Conservation (phyloP, 2,113 vertebrate species). For the Nothoprocta pentlandii region DNA sequence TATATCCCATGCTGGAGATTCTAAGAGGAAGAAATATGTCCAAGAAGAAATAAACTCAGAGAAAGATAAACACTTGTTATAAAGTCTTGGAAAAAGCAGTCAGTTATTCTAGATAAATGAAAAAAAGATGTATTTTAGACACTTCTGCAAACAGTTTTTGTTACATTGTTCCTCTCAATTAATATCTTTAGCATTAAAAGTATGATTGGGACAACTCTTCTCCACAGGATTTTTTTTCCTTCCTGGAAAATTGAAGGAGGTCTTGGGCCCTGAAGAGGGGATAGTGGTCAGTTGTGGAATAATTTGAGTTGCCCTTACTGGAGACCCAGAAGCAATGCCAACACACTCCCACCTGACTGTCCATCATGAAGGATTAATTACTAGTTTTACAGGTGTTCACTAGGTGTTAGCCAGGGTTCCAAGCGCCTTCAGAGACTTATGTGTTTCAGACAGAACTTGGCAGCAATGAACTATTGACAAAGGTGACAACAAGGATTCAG, state of each 20-base stretch:
- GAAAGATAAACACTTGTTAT: background rate
- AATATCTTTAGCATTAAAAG: background rate
- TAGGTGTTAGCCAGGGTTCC: background rate
- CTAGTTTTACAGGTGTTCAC: accelerated
- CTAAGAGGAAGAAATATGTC: background rate
- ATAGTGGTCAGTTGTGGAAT: background rate
- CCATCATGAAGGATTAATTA: background rate
- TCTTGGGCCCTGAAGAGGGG: background rate
- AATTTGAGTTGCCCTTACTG: background rate
- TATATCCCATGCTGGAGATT: background rate
- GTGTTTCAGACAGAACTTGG: background rate
- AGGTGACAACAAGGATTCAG: background rate
- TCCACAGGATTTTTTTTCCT: background rate
- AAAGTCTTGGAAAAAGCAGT: background rate
- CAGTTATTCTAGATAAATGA: background rate
- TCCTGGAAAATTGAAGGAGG: background rate
- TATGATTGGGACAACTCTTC: background rate
- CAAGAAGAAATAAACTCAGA: background rate
- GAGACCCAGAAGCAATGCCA: background rate
- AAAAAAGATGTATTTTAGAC: background rate
- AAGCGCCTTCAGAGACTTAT: background rate
- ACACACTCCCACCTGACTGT: background rate
- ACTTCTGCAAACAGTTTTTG: background rate
- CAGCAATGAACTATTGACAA: background rate
- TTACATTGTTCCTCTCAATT: background rate